phyloP scores from a whole-genome alignment of 1,140 invertebrate species.

The Microplitis demolitor region DNA sequence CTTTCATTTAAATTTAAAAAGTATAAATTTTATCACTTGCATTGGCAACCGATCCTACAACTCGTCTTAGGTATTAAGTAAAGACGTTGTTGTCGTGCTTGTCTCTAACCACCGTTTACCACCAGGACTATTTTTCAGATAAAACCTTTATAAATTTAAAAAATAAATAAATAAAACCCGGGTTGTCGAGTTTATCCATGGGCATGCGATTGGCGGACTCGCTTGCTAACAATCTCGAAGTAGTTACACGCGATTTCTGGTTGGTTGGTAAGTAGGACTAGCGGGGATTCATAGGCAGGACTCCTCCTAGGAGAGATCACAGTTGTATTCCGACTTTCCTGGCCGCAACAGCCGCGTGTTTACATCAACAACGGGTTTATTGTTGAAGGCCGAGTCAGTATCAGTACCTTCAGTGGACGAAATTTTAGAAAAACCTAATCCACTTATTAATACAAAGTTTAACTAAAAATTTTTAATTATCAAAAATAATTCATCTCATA shows the following conservation, averaged over 20 bases:
- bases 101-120: no score
- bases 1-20: no score
- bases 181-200: conserved; percentile 25
- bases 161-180: background rate
- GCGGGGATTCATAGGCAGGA: conserved; percentile 62
- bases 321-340: conserved; percentile 56
- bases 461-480: no score
- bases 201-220: conserved; percentile 52
- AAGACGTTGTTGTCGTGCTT: no score
- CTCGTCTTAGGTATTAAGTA: no score
- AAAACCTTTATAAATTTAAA: background rate
- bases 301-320: conserved; percentile 59
- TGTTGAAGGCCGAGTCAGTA: conserved; percentile 2
- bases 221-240: conserved; percentile 55
- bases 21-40: no score
- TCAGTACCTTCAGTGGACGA: no score
- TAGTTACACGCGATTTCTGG: conserved; percentile 57
- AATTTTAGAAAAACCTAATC: no score
- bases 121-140: no score
- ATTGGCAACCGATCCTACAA: no score
- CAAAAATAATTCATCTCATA: no score
- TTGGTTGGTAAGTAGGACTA: conserved; percentile 64
- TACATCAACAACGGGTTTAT: conserved; percentile 13
- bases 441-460: no score
- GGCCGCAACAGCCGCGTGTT: conserved; percentile 20